phyloP scores from a whole-genome alignment of 2,888 invertebrate genomes.

The Callosobruchus maculatus region DNA sequence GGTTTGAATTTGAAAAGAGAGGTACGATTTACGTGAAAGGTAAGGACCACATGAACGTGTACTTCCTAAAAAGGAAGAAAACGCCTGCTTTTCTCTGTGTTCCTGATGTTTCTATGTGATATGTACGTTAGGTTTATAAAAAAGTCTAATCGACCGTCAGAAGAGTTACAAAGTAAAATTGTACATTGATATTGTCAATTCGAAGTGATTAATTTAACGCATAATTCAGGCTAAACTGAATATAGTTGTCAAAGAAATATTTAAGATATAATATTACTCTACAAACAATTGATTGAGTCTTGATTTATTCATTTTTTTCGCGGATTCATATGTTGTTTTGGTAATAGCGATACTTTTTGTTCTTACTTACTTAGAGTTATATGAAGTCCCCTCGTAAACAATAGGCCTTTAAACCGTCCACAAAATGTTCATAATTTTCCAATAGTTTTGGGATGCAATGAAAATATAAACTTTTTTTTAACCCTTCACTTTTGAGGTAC shows the following conservation, averaged over 20 bases:
- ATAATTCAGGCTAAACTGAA: background rate
- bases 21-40: conserved; percentile 96
- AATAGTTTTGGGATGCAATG: too few species aligned
- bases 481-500: too few species aligned
- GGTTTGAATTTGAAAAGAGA: conserved; percentile 85
- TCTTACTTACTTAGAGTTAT: too few species aligned
- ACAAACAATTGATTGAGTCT: too few species aligned
- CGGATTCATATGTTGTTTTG: too few species aligned
- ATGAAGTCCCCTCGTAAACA: too few species aligned
- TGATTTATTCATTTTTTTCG: too few species aligned
- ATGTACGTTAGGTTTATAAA: background rate
- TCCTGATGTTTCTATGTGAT: conserved; percentile 23
- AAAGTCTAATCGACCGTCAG: background rate
- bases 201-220: background rate
- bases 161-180: background rate
- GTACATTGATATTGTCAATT: background rate
- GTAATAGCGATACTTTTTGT: too few species aligned
- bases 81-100: conserved; percentile 25
- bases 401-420: too few species aligned
- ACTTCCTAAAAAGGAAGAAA: conserved; percentile 62
- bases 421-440: too few species aligned
- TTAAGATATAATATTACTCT: background rate
- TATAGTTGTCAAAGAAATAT: background rate
- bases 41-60: conserved; percentile 93
- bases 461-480: too few species aligned